Conservation (phyloP, 1,140 invertebrate species). For the Babylonia areolata region DNA sequence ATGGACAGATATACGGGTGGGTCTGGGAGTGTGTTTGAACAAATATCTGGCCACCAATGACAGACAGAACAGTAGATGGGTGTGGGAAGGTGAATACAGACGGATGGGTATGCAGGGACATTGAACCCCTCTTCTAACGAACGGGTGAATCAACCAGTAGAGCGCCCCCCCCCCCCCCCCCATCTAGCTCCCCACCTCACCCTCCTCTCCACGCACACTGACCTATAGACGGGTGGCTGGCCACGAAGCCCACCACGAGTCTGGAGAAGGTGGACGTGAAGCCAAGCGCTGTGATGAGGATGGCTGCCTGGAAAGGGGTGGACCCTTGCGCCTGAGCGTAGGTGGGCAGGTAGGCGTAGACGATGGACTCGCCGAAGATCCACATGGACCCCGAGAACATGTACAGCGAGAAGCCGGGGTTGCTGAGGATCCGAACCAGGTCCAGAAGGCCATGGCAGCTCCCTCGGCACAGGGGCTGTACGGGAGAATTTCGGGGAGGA, state of each 20-base stretch:
- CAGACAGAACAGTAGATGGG: too few species aligned
- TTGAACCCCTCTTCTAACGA: too few species aligned
- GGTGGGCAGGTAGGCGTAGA: constrained; percentile 39
- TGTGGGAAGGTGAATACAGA: too few species aligned
- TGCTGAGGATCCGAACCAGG: constrained; percentile 43
- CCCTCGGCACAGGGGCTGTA: not conserved
- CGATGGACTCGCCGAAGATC: constrained; percentile 25
- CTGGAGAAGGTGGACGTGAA: constrained; percentile 41
- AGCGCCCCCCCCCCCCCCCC: too few species aligned
- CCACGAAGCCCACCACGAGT: constrained; percentile 42
- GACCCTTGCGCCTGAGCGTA: constrained; percentile 41
- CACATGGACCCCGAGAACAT: constrained; percentile 30
- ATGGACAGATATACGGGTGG: too few species aligned
- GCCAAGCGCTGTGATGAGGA: constrained; percentile 44
- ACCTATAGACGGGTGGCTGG: constrained; percentile 35
- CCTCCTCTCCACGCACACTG: not conserved
- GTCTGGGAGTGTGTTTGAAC: too few species aligned
- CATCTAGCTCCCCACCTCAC: too few species aligned
- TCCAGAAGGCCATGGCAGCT: not conserved
- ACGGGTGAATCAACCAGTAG: too few species aligned
- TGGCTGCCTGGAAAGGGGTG: constrained; percentile 40
- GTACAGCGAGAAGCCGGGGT: constrained; percentile 23
- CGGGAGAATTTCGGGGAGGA: too few species aligned
- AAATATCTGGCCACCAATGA: too few species aligned
- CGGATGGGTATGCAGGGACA: too few species aligned